Base-by-base conservation (phyloP, 2,797 vertebrate genomes). In the Acrossocheilus wenchowensis region DNA sequence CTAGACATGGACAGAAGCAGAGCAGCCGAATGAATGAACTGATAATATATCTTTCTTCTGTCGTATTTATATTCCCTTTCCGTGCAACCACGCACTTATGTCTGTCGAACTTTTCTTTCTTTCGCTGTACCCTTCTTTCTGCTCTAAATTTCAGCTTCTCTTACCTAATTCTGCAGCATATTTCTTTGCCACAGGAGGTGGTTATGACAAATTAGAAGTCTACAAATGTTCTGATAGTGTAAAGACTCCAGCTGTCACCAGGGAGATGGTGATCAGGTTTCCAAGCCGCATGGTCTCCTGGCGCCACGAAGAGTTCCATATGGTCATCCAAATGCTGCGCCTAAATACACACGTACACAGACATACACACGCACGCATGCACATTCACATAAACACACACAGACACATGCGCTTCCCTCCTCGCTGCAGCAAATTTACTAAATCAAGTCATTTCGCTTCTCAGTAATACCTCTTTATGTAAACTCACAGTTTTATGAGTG, bases 201-300 rank as follows among this genome's bases (percentile, higher is more conserved):
- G 97, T 98, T 98, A 98, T 99, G 98, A 99, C 98, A 99, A 99
- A 99, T 99, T 99, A 99, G 97, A 98, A 99, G 98, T 97, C 97
- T 97, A 97, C 97, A 97, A 97, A 97, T 98, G 98, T 97, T 99
- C 97, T 97, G 97, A 98, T 97, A 97, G 97, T 98, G 96, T 97
- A 97, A 97, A 99, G 97, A 96, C 97, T 95, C 97, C 98, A 99
- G 98, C 98, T 99, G 98, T 99, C 98, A 98, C 97, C 93, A 92
- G 97, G 97, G 97, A 98, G 96, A 97, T 95, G 95, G 96, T 97
- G 98, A 99, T 99, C 98, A 97, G 97, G 98, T 99, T 99, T 98
- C 97, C 95, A 94, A 98, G 96, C 97, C 96, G 97, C 97, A 92
- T 97, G 97, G 97, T 97, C 98, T 98, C 96, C 95, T 96, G 96